phyloP scores from a whole-genome alignment of 2,113 vertebrate species.

The Zeus faber region DNA sequence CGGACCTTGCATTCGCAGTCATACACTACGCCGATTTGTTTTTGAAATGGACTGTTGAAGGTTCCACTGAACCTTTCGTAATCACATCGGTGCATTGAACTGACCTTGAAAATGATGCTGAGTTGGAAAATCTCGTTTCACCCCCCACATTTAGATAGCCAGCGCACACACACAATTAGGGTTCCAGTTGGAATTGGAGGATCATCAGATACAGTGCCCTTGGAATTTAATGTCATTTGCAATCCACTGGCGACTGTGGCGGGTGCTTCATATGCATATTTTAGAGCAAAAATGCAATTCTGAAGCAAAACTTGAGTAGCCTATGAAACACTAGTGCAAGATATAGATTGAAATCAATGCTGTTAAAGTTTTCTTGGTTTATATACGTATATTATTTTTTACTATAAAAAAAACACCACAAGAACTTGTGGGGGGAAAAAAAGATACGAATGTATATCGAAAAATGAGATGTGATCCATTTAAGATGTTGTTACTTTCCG shows the following conservation, averaged over 20 bases:
- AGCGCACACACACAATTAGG: background rate
- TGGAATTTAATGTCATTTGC: constrained; percentile 16
- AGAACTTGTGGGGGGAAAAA: constrained; percentile 63
- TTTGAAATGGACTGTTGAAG: background rate
- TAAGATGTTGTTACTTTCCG: constrained; percentile 45
- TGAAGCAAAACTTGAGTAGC: constrained; percentile 21
- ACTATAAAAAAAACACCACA: constrained; percentile 58
- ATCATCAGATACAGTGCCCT: constrained; percentile 18
- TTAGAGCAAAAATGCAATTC: constrained; percentile 21
- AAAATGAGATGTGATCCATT: constrained; percentile 28
- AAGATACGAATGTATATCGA: constrained; percentile 48
- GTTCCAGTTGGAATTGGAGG: constrained; percentile 43
- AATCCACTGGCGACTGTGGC: constrained; percentile 10
- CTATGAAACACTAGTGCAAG: constrained; percentile 34
- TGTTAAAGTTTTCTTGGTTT: constrained; percentile 31
- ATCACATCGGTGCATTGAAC: background rate
- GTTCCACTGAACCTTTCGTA: background rate
- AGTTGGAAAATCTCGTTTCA: background rate
- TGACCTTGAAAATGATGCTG: background rate
- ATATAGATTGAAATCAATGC: constrained; percentile 37
- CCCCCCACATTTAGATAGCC: background rate
- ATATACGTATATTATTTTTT: constrained; percentile 7
- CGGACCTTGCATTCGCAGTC: constrained; percentile 4
- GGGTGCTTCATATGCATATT: constrained; percentile 31
- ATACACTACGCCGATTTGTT: background rate